Evolutionary conservation across 2,113 vertebrate genomes (phyloP), one percentile per base, ranked within the genome.

Genomic region (Perccottus glenii): DNA sequence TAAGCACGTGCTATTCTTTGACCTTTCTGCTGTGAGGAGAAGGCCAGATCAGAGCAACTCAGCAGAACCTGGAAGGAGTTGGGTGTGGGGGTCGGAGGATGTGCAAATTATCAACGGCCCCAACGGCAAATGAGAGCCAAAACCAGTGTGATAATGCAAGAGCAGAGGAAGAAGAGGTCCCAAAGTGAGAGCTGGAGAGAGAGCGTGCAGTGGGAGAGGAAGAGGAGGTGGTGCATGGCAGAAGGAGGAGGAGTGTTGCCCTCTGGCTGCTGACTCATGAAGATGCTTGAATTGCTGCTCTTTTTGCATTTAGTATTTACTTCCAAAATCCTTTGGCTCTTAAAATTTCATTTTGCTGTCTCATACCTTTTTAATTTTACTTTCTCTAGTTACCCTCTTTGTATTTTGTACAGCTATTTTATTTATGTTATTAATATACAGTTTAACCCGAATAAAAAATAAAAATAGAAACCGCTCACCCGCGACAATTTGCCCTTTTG

Each of bases 191-290:
- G 33, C 52, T 36, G 9, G 53, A 11, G 48, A n/a, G 6, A 10
- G 43, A 3, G 12, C 0, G n/a, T 3, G n/a, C 4, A 11, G 32
- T 27, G 42, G 27, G 9, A 48, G 47, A 47, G 52, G 35, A 56
- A 43, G 64, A 70, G 15, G 44, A 51, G 48, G 46, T 50, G 68
- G 46, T 58, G 56, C 42, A 61, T 67, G 35, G 67, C 61, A 62
- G 56, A 65, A 60, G 16, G 47, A 70, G 16, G 9, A 52, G 14
- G 47, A 70, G 27, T 10, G 70, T 56, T 70, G 58, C 51, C 60
- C 75, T 52, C 61, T 67, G 69, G 67, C 73, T 83, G 70, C 65
- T 74, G 85, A 86, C 64, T 83, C 78, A 83, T 42, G 64, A 14
- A 4, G 12, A 65, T 69, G 60, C 45, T 70, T 55, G n/a, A 32